Percentiles rank a stretch among this genome's conserved stretches.
Evolutionary conservation across 2,888 invertebrate species (phyloP).

Genomic region (Nasonia oneida): DNA sequence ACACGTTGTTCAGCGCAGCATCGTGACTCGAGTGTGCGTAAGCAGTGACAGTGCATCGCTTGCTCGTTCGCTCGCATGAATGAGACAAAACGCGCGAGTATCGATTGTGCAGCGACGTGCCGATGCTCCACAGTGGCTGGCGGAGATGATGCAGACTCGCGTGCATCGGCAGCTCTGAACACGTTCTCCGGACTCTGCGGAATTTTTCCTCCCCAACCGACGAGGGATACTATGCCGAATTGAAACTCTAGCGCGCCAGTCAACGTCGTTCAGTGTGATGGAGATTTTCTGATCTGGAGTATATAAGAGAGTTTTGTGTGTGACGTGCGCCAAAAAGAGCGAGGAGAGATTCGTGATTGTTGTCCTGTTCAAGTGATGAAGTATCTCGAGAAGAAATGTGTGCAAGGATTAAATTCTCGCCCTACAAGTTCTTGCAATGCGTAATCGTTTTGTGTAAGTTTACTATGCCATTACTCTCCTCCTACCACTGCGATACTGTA

Average conservation of each 20-base stretch:
- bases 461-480: not conserved
- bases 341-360: constrained; percentile 15
- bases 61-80: not conserved
- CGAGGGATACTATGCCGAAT: not conserved
- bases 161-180: not conserved
- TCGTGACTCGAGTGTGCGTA: not conserved
- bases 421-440: constrained; percentile 58
- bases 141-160: not conserved
- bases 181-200: not conserved
- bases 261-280: constrained; percentile 1
- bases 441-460: constrained; percentile 60
- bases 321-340: constrained; percentile 20
- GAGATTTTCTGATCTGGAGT: not conserved
- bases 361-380: constrained; percentile 62
- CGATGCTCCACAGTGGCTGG: not conserved
- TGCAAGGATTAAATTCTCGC: constrained; percentile 53
- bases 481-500: not conserved
- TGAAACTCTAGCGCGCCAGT: not conserved
- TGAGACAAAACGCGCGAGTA: not conserved
- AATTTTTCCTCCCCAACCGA: not conserved
- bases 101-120: not conserved
- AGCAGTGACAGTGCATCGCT: not conserved
- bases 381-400: constrained; percentile 60
- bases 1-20: not conserved
- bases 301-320: constrained; percentile 22